These are phyloP conservation scores for Stictonetta naevosa DNA, from an alignment of 2,113 vertebrate species.

Conservation along the genomic window DNA sequence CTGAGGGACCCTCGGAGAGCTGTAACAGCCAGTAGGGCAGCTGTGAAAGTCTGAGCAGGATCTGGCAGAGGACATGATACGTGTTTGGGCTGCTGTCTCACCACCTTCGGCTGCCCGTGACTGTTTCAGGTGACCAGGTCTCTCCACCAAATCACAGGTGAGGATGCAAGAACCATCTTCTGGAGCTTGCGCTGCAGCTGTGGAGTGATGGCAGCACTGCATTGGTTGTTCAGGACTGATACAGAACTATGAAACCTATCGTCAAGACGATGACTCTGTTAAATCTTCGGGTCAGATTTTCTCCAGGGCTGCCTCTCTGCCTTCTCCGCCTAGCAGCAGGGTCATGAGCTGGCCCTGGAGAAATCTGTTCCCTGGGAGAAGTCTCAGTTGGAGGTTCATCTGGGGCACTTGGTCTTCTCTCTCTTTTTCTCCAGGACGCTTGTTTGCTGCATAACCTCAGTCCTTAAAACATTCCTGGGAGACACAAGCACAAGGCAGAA, in stretches of 20 bases:
- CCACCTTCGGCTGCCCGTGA: not conserved
- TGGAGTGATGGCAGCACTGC: not conserved
- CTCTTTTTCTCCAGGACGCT: not conserved
- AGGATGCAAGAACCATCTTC: not conserved
- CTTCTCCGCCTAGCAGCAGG: not conserved
- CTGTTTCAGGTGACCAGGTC: not conserved
- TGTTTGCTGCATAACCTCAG: not conserved
- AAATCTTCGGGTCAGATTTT: not conserved
- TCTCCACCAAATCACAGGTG: not conserved
- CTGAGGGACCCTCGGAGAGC: not conserved
- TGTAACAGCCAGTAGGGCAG: not conserved
- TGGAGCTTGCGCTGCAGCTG: not conserved
- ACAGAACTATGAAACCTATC: not conserved
- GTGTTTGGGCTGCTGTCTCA: not conserved
- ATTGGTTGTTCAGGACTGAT: not conserved
- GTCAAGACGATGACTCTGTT: not conserved
- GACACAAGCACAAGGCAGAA: not conserved
- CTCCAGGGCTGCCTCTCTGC: not conserved
- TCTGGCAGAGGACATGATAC: not conserved
- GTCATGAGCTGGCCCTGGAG: not conserved
- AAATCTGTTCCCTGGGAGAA: not conserved
- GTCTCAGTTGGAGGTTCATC: not conserved
- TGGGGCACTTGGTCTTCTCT: not conserved
- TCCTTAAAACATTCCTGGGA: not conserved
- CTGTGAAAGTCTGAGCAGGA: not conserved